Percentiles rank a stretch among this genome's conserved stretches.
These are phyloP conservation scores for Psephotus haematonotus DNA, from an alignment of 2,113 vertebrate species.

Conservation along the genomic window DNA sequence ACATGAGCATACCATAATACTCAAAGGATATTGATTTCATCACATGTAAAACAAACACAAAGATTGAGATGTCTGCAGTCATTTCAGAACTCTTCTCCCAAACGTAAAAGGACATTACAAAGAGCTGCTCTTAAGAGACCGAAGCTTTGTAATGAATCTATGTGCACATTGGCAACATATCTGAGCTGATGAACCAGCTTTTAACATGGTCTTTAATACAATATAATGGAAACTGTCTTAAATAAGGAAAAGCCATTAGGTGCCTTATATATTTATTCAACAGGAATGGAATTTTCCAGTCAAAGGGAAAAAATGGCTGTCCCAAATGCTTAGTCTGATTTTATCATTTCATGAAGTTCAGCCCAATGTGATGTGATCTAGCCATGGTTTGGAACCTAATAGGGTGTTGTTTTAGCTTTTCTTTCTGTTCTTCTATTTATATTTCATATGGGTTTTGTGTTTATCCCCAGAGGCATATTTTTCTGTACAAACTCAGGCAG, in stretches of 20 bases:
- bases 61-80: neutral
- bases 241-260: neutral
- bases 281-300: neutral
- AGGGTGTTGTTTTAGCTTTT: neutral
- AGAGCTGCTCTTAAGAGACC: neutral
- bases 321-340: neutral
- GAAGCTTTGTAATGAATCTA: neutral
- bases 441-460: neutral
- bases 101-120: neutral
- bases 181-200: neutral
- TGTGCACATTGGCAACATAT: neutral
- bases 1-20: neutral
- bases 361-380: neutral
- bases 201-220: neutral
- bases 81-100: neutral
- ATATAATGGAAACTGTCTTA: neutral
- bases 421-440: neutral
- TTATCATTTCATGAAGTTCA: neutral
- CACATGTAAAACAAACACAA: neutral
- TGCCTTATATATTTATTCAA: neutral
- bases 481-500: neutral
- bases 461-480: slow-evolving; percentile 10
- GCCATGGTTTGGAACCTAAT: neutral
- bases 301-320: neutral
- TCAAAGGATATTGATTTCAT: neutral